A percentile compares a stretch with the other conserved stretches of the same genome.
These are phyloP conservation scores for Bilobella aurantiaca DNA, from an alignment of 1,140 invertebrate genomes.

Conservation along the genomic window DNA sequence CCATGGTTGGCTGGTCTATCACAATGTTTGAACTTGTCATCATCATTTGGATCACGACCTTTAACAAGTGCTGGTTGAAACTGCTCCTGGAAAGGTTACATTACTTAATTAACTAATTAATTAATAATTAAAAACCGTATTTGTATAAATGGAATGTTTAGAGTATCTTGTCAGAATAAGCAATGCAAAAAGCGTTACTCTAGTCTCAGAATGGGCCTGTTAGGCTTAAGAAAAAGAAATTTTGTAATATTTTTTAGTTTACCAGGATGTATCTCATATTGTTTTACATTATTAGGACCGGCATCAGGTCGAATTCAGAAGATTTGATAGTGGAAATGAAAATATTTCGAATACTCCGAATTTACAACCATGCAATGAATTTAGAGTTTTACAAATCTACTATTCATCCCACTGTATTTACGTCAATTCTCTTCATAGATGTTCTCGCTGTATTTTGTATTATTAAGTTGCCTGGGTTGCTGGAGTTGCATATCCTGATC, in stretches of 20 bases:
- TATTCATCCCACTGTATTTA: background rate
- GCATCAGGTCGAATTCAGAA: background rate
- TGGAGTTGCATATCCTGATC: background rate
- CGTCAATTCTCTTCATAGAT: background rate
- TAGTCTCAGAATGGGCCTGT: too few species aligned
- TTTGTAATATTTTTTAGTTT: too few species aligned
- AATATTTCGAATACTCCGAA: background rate
- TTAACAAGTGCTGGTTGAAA: background rate
- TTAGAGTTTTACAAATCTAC: background rate
- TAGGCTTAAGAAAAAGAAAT: too few species aligned
- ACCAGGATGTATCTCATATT: too few species aligned
- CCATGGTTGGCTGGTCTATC: background rate
- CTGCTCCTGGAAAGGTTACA: background rate
- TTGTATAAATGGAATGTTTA: too few species aligned
- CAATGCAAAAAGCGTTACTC: too few species aligned
- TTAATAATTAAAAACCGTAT: too few species aligned
- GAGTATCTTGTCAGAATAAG: too few species aligned
- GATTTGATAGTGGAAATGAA: background rate
- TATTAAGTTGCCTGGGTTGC: background rate
- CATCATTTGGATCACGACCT: background rate
- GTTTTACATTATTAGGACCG: background rate
- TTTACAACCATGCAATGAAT: background rate
- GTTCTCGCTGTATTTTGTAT: background rate
- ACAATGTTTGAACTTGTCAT: background rate
- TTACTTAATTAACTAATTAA: too few species aligned